Conservation (phyloP, 1,140 invertebrate genomes). For the Gryon sp. region DNA sequence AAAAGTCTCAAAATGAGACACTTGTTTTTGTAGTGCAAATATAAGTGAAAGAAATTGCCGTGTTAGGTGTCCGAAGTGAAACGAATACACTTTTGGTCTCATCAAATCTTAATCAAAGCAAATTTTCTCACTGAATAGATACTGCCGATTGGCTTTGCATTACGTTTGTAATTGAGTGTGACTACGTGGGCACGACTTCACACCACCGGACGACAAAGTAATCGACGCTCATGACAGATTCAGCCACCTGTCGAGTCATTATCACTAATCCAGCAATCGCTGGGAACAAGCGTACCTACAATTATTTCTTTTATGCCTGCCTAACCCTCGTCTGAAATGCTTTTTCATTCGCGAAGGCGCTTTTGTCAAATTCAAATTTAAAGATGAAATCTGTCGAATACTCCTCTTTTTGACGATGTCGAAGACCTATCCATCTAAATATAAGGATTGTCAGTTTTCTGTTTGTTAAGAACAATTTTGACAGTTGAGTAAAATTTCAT, state of each 20-base stretch:
- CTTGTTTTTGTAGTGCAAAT: no score
- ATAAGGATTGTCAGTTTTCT: no score
- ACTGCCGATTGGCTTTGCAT: constrained; percentile 20
- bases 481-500: no score
- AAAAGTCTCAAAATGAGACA: no score
- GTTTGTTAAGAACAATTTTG: no score
- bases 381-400: no score
- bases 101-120: constrained; percentile 44
- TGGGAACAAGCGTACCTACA: constrained; percentile 22
- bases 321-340: constrained; percentile 1
- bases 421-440: no score
- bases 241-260: constrained; percentile 51
- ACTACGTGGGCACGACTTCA: constrained; percentile 4
- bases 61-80: constrained; percentile 18
- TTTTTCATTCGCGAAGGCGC: no score
- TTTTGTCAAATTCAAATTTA: no score
- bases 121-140: constrained; percentile 19
- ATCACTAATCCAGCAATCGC: constrained; percentile 32
- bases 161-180: constrained; percentile 39
- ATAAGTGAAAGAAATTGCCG: constrained; percentile 17
- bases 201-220: not conserved
- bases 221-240: constrained; percentile 21
- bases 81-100: constrained; percentile 20
- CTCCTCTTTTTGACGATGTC: no score
- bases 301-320: constrained; percentile 12